phyloP scores from a whole-genome alignment of 1,140 invertebrate genomes.

The Drosophila sucinea region DNA sequence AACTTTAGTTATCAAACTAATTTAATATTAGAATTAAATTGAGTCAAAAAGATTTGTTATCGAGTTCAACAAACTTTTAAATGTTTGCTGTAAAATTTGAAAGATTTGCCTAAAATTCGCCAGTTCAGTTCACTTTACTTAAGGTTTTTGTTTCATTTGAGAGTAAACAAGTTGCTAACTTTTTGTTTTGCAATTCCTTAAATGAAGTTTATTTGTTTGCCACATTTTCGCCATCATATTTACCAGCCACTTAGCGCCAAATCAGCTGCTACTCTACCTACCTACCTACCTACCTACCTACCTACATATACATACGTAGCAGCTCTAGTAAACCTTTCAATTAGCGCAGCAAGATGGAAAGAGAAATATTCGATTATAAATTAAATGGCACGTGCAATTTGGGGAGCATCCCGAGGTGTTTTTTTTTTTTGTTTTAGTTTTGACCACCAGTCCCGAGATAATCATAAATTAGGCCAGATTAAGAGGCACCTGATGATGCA shows the following conservation, averaged over 20 bases:
- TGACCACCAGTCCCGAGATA: constrained; percentile 4
- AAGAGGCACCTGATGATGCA: constrained; percentile 31
- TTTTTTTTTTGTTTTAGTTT: neutral
- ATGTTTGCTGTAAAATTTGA: neutral
- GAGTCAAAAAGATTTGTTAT: no score
- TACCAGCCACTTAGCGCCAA: neutral
- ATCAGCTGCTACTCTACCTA: neutral
- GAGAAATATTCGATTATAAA: constrained; percentile 46
- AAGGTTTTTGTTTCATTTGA: neutral
- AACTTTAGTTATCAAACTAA: no score
- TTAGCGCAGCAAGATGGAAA: constrained; percentile 40
- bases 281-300: no score
- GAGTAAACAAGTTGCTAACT: neutral
- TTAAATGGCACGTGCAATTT: constrained; percentile 41
- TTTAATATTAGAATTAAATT: no score
- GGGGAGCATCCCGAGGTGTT: neutral
- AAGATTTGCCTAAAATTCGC: neutral
- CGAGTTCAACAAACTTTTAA: no score
- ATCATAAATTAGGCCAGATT: constrained; percentile 34
- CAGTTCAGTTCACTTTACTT: neutral
- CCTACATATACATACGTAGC: no score
- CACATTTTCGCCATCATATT: neutral
- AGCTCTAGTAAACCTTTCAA: neutral
- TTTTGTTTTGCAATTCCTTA: neutral
- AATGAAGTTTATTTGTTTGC: neutral